These are phyloP conservation scores for Ailurus styani DNA, from an alignment of 2,113 vertebrate genomes.

Conservation along the genomic window DNA sequence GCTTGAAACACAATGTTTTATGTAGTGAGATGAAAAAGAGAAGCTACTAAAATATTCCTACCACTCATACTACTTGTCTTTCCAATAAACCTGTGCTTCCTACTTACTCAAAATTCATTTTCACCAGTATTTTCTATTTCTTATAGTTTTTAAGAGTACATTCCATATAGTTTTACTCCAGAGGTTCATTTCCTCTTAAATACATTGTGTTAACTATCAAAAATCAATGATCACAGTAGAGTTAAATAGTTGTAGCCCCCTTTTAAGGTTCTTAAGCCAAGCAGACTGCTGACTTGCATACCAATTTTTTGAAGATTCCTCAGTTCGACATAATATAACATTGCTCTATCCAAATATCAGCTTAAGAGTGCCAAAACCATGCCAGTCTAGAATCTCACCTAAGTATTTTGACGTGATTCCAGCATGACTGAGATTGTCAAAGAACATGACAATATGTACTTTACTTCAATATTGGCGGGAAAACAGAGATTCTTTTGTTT, in stretches of 20 bases:
- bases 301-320: slow-evolving; percentile 1
- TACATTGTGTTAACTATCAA: background rate
- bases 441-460: background rate
- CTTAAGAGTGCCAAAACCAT: background rate
- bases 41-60: background rate
- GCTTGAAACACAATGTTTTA: background rate
- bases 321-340: background rate
- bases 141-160: background rate
- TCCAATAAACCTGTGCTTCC: background rate
- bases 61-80: background rate
- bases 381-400: background rate
- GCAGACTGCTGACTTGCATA: background rate
- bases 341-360: background rate
- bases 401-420: background rate
- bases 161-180: background rate
- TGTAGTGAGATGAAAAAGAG: background rate
- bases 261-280: background rate
- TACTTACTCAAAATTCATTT: background rate
- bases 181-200: background rate
- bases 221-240: background rate
- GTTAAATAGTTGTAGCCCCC: background rate
- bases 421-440: background rate
- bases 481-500: background rate
- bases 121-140: background rate
- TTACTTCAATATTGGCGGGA: background rate